phyloP scores from a whole-genome alignment of 1,140 invertebrate species.

The Zaprionus gabonicus region DNA sequence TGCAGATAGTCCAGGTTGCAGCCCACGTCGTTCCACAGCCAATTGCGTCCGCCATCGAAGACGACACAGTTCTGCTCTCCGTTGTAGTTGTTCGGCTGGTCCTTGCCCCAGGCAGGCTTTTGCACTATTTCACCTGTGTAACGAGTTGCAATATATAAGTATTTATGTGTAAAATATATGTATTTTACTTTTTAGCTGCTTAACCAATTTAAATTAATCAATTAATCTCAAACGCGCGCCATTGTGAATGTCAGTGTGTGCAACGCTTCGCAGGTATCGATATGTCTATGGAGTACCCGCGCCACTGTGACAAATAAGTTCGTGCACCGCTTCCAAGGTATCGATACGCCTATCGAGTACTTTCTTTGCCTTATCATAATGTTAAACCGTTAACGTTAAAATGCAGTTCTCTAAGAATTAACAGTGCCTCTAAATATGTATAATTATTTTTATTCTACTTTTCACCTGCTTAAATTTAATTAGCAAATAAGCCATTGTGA shows the following conservation, averaged over 20 bases:
- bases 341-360: background rate
- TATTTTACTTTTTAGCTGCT: background rate
- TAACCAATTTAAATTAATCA: background rate
- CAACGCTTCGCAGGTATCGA: background rate
- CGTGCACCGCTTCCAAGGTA: background rate
- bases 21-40: constrained; percentile 97
- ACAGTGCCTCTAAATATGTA: no score
- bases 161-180: background rate
- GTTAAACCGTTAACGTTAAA: background rate
- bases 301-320: background rate
- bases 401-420: background rate
- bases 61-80: constrained; percentile 97
- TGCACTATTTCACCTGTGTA: constrained; percentile 89
- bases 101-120: constrained; percentile 94
- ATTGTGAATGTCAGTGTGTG: background rate
- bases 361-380: background rate
- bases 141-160: background rate
- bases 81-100: constrained; percentile 98
- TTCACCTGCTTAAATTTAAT: no score
- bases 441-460: no score
- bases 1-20: constrained; percentile 96
- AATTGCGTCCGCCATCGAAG: constrained; percentile 93
- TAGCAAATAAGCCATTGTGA: background rate
- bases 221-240: background rate
- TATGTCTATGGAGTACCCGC: background rate